These are phyloP conservation scores for Cavia aperea DNA, from an alignment of 2,113 vertebrate genomes.

Conservation along the genomic window DNA sequence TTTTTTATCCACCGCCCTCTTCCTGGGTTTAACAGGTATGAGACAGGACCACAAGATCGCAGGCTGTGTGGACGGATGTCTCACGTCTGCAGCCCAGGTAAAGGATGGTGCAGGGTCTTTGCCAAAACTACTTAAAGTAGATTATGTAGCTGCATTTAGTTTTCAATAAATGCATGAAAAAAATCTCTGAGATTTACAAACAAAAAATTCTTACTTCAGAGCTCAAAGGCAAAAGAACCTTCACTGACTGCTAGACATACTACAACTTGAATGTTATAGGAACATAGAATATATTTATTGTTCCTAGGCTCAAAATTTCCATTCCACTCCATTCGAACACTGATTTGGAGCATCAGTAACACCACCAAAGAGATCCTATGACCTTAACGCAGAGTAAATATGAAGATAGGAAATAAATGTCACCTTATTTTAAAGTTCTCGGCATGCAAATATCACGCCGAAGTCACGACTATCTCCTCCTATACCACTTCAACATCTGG, in stretches of 20 bases:
- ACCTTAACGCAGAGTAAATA: slow-evolving; percentile 65
- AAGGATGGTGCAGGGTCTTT: not conserved
- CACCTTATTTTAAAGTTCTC: slow-evolving; percentile 65
- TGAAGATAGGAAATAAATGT: slow-evolving; percentile 61
- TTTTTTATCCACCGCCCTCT: not conserved
- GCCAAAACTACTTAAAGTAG: slow-evolving; percentile 3
- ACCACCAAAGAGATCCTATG: slow-evolving; percentile 54
- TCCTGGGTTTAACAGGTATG: not conserved
- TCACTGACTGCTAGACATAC: not conserved
- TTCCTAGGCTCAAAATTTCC: slow-evolving; percentile 44
- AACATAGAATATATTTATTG: slow-evolving; percentile 50
- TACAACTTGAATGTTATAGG: slow-evolving; percentile 19
- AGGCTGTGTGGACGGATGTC: not conserved
- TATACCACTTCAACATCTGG: slow-evolving; percentile 1
- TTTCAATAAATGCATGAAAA: slow-evolving; percentile 39
- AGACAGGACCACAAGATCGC: not conserved
- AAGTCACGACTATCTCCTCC: slow-evolving; percentile 30
- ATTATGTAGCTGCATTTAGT: slow-evolving; percentile 34
- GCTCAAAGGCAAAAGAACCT: slow-evolving; percentile 28
- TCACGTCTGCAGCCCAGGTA: not conserved
- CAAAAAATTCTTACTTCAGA: slow-evolving; percentile 40
- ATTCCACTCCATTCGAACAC: slow-evolving; percentile 29
- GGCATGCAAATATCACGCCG: slow-evolving; percentile 59
- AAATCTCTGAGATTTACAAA: slow-evolving; percentile 48
- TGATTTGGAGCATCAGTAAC: slow-evolving; percentile 37